Base-by-base conservation (phyloP, 2,888 invertebrate species). In the Herminia tarsipennalis region DNA sequence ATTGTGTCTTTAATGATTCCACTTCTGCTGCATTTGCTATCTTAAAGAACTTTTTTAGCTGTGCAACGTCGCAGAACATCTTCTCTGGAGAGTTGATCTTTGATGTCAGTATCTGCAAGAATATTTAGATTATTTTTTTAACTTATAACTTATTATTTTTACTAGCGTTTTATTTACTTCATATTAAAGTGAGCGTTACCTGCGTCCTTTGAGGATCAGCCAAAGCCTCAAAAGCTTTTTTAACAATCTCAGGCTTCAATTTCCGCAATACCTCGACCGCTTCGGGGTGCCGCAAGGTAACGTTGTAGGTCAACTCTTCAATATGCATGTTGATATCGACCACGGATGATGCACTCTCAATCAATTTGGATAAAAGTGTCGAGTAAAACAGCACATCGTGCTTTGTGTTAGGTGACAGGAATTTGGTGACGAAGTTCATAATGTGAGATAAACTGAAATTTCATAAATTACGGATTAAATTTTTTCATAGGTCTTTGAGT, bases 151-250 rank as follows among this genome's bases (percentile, higher is more conserved):
- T n/a, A n/a, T n/a, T n/a, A n/a, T n/a, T n/a, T n/a, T n/a, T n/a
- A n/a, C n/a, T n/a, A n/a, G n/a, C n/a, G n/a, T n/a, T n/a, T n/a
- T n/a, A n/a, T n/a, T n/a, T n/a, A n/a, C n/a, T n/a, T n/a, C n/a
- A n/a, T n/a, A n/a, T n/a, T n/a, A n/a, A n/a, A 16, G 22, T 37
- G n/a, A 0, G 18, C 3, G 3, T n/a, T 75, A 92, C 92, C 82
- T 90, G 89, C 1, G 83, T 78, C 52, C 89, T 78, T 47, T 89
- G 85, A 22, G 87, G 78, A 63, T 89, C 84, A n/a, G 87, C 76
- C 24, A 92, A 70, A 2, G 81, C 91, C 14, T 92, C 89, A 30
- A 91, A 81, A 4, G 85, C 79, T 34, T 83, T 87, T 6, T 67
- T 76, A 8, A 91, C 56, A 21, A 86, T 56, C 8, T 66, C 37